phyloP scores from a whole-genome alignment of 1,140 invertebrate genomes.

The Chrysomallon squamiferum region DNA sequence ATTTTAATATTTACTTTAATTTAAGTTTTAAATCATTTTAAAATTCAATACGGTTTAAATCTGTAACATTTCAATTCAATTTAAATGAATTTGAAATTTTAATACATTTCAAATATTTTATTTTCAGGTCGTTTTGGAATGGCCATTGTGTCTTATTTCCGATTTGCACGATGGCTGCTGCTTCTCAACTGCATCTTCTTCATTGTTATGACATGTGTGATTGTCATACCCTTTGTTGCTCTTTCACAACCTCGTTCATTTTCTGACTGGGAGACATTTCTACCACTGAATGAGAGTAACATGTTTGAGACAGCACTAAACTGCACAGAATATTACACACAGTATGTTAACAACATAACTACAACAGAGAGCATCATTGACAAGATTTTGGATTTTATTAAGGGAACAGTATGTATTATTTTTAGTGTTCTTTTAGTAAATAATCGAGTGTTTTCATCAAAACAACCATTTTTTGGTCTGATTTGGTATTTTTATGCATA shows the following conservation, averaged over 20 bases:
- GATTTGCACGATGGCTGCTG: constrained; percentile 76
- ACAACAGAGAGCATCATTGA: constrained; percentile 6
- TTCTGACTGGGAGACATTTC: not conserved
- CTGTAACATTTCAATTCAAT: no score
- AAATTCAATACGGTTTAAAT: no score
- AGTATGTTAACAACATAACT: constrained; percentile 9
- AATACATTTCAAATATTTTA: no score
- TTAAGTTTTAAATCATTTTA: no score
- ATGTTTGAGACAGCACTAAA: constrained; percentile 15
- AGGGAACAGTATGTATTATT: constrained; percentile 46
- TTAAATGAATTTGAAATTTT: no score
- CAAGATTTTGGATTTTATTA: constrained; percentile 34
- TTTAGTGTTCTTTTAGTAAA: no score
- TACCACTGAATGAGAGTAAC: not conserved
- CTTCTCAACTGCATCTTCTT: constrained; percentile 70
- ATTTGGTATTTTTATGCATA: no score
- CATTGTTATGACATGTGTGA: constrained; percentile 55
- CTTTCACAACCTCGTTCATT: not conserved
- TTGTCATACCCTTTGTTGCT: constrained; percentile 35
- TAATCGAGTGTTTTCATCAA: no score
- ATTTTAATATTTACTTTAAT: no score
- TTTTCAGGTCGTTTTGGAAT: constrained; percentile 77
- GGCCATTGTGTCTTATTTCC: constrained; percentile 76
- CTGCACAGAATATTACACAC: constrained; percentile 30
- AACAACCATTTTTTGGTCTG: no score